These are phyloP conservation scores for Neodontobutis hainanensis DNA, from an alignment of 2,113 vertebrate genomes.

Conservation along the genomic window DNA sequence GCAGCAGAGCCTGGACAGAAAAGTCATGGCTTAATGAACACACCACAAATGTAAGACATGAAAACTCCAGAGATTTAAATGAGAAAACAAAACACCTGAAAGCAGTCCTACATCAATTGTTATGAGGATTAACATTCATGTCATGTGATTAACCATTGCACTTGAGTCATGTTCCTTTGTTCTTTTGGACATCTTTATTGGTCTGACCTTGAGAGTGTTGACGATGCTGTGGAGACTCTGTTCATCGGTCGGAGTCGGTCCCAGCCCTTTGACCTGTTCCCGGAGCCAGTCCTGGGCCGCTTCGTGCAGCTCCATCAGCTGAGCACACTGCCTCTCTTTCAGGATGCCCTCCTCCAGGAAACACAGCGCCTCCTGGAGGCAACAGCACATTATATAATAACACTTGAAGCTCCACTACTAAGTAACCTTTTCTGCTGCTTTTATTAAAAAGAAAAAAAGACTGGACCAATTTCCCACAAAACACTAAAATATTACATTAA, in stretches of 20 bases:
- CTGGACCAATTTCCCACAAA: too few relatives aligned
- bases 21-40: neutral
- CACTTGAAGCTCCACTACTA: too few relatives aligned
- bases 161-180: too few relatives aligned
- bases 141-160: too few relatives aligned
- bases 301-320: slow-evolving; percentile 79
- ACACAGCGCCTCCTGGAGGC: slow-evolving; percentile 49
- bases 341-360: slow-evolving; percentile 66
- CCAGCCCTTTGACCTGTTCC: slow-evolving; percentile 75
- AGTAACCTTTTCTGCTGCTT: too few relatives aligned
- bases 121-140: too few relatives aligned
- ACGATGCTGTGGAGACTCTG: slow-evolving; percentile 58
- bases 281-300: slow-evolving; percentile 80
- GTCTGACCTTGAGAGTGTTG: slow-evolving; percentile 77
- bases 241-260: slow-evolving; percentile 55
- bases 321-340: slow-evolving; percentile 70
- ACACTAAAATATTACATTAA: too few relatives aligned
- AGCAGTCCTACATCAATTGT: too few relatives aligned
- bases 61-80: too few relatives aligned
- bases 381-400: neutral
- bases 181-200: neutral
- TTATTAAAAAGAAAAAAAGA: too few relatives aligned
- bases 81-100: too few relatives aligned
- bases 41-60: neutral
- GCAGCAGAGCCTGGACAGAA: slow-evolving; percentile 73